phyloP scores from a whole-genome alignment of 2,797 vertebrate genomes.

The Muscicapa comitata region DNA sequence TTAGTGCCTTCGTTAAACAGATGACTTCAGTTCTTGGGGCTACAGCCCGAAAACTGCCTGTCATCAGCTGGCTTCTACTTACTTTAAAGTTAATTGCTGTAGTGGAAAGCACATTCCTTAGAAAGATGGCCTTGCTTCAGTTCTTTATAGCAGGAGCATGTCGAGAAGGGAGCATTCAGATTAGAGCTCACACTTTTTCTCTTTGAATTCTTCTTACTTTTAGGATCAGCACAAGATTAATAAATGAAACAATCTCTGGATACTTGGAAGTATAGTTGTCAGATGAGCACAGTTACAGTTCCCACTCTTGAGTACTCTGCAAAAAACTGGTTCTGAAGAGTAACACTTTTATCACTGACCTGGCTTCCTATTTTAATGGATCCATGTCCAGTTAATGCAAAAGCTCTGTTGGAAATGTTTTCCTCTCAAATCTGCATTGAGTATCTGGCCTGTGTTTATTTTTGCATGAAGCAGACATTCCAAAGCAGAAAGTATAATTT shows the following conservation, averaged over 20 bases:
- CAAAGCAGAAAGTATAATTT: conserved; percentile 11
- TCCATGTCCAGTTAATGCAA: not conserved
- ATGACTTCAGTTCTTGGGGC: conserved; percentile 5
- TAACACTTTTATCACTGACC: not conserved
- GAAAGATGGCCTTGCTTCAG: not conserved
- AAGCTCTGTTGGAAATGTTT: not conserved
- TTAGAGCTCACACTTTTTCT: not conserved
- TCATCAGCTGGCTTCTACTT: not conserved
- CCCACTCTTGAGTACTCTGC: not conserved
- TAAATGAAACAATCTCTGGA: not conserved
- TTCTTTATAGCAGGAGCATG: not conserved
- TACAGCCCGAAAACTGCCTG: not conserved
- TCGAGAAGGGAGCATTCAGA: not conserved
- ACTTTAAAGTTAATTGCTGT: conserved; percentile 16
- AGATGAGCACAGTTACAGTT: not conserved
- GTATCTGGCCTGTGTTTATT: conserved; percentile 16
- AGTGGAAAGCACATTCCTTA: not conserved
- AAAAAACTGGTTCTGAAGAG: not conserved
- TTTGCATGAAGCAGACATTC: not conserved
- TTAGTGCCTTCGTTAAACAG: not conserved
- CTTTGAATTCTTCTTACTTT: not conserved
- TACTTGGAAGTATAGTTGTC: not conserved
- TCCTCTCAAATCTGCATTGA: not conserved
- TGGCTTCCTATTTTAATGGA: not conserved
- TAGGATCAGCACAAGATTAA: not conserved